These are phyloP conservation scores for Trichechus manatus DNA, from an alignment of 2,113 vertebrate genomes.

Conservation along the genomic window DNA sequence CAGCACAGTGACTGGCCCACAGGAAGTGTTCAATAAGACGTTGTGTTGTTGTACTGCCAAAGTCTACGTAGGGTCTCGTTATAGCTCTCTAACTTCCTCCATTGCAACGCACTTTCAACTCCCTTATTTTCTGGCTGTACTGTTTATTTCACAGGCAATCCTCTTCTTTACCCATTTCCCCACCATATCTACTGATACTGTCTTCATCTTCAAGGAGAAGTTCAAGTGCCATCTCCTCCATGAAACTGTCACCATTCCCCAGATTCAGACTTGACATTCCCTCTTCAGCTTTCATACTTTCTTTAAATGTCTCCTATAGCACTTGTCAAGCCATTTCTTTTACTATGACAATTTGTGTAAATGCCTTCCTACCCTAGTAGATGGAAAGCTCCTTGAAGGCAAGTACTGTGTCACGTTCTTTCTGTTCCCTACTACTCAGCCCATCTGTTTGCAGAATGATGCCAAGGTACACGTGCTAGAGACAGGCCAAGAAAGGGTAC, in stretches of 20 bases:
- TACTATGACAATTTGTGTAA: not conserved
- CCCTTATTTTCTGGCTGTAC: not conserved
- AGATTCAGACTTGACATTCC: not conserved
- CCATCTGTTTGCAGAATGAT: not conserved
- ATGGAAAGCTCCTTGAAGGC: not conserved
- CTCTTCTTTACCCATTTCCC: not conserved
- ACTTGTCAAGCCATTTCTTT: not conserved
- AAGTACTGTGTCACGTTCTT: not conserved
- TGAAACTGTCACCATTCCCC: not conserved
- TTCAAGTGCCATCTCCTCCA: not conserved
- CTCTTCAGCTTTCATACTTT: not conserved
- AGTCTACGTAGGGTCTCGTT: not conserved
- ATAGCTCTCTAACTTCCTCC: not conserved
- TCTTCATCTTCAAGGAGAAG: not conserved
- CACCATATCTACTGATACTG: not conserved
- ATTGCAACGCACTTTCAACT: fast-evolving
- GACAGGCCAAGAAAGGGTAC: not conserved
- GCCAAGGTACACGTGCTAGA: not conserved
- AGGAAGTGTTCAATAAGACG: not conserved
- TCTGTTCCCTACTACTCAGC: not conserved
- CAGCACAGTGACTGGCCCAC: not conserved
- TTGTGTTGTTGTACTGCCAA: not conserved
- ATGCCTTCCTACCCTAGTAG: not conserved
- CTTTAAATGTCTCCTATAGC: not conserved
- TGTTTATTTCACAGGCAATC: not conserved